These are phyloP conservation scores for Pteronotus mesoamericanus DNA, from an alignment of 2,797 vertebrate species.

Conservation along the genomic window DNA sequence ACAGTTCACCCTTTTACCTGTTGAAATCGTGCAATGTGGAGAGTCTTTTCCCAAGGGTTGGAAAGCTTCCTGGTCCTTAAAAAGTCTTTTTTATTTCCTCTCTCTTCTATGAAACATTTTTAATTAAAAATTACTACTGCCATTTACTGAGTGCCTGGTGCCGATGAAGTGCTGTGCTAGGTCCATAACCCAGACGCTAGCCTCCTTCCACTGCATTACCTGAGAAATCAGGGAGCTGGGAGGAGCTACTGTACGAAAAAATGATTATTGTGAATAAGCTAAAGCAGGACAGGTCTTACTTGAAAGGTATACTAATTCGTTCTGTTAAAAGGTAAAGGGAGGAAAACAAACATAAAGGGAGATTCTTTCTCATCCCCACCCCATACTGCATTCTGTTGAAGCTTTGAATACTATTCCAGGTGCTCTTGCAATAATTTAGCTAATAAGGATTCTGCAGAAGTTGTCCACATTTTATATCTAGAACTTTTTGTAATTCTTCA, in stretches of 20 bases:
- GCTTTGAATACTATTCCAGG: background rate
- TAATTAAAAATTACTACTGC: background rate
- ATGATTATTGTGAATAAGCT: background rate
- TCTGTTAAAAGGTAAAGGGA: constrained; percentile 7
- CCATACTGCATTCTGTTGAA: background rate
- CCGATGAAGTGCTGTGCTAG: background rate
- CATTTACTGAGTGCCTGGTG: background rate
- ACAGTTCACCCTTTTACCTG: background rate
- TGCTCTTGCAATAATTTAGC: background rate
- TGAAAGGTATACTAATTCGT: background rate
- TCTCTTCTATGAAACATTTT: background rate
- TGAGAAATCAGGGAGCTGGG: background rate
- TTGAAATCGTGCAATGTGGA: background rate
- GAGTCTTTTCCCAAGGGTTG: background rate
- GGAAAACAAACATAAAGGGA: background rate
- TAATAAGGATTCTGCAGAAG: background rate
- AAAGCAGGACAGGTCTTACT: background rate
- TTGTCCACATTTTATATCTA: background rate
- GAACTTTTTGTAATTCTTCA: constrained; percentile 5
- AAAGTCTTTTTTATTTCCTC: background rate
- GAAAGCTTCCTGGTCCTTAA: background rate
- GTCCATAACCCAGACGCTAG: rapidly evolving
- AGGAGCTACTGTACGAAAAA: background rate
- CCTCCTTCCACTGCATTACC: background rate
- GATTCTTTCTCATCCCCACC: background rate